phyloP scores from a whole-genome alignment of 1,140 invertebrate genomes.

The Ectropis grisescens region DNA sequence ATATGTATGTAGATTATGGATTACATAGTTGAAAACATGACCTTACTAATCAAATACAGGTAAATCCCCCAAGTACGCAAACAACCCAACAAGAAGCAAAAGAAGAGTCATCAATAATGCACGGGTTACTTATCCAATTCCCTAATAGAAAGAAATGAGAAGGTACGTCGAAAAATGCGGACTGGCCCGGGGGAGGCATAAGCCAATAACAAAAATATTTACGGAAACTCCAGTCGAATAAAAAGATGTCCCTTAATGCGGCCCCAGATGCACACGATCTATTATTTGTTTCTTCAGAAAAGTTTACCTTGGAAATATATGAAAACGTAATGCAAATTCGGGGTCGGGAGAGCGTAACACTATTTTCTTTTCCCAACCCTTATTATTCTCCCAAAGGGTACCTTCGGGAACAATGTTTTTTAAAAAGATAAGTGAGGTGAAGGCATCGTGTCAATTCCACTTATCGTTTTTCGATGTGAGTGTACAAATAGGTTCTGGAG shows the following conservation, averaged over 20 bases:
- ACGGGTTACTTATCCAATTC: conserved; percentile 25
- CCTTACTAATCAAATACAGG: no score
- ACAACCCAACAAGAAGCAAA: no score
- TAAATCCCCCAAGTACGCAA: no score
- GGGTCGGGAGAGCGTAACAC: conserved; percentile 21
- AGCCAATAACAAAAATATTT: conserved; percentile 61
- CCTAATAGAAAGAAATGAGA: conserved; percentile 16
- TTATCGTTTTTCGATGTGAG: conserved; percentile 13
- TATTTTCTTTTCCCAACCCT: conserved; percentile 35
- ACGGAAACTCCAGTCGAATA: conserved; percentile 49
- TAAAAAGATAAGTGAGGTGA: conserved; percentile 34
- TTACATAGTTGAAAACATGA: no score
- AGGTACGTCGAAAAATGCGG: conserved; percentile 18
- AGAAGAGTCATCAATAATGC: conserved; percentile 36
- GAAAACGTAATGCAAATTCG: conserved; percentile 56
- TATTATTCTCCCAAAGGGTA: conserved; percentile 23
- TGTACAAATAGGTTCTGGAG: no score
- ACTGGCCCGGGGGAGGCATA: conserved; percentile 16
- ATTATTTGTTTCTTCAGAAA: conserved; percentile 55
- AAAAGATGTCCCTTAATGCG: conserved; percentile 64
- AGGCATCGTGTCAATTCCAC: conserved; percentile 13
- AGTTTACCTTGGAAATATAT: conserved; percentile 44
- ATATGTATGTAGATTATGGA: no score
- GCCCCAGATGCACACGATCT: conserved; percentile 53
- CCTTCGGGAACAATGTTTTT: conserved; percentile 44